Evolutionary conservation across 2,888 invertebrate genomes (phyloP).

Genomic region (Protophormia terraenovae): DNA sequence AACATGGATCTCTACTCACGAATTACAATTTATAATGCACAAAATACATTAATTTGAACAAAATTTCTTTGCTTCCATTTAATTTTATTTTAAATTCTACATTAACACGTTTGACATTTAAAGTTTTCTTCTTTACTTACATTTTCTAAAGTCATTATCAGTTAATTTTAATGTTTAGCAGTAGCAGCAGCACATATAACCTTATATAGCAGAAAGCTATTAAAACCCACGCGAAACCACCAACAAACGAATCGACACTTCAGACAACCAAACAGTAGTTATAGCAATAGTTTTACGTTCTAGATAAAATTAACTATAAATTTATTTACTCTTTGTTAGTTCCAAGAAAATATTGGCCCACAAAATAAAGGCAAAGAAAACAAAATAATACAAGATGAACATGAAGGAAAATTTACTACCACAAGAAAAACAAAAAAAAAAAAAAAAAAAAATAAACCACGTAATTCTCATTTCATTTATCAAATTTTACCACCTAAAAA

Average conservation of each 20-base stretch:
- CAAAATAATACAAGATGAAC: neutral
- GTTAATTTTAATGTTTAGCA: conserved; percentile 2
- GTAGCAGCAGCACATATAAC: neutral
- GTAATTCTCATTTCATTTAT: conserved; percentile 3
- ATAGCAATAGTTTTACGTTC: neutral
- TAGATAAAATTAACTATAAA: conserved; percentile 7
- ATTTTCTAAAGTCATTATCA: conserved; percentile 23
- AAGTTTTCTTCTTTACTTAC: neutral
- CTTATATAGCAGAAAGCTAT: neutral
- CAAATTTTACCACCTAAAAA: neutral
- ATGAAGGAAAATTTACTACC: neutral
- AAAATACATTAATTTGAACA: conserved; percentile 11
- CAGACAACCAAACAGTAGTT: neutral
- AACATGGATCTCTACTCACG: too few relatives aligned
- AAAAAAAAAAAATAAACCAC: neutral
- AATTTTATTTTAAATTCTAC: neutral
- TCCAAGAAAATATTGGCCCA: neutral
- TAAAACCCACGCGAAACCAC: neutral
- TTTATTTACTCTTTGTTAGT: neutral
- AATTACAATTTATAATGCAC: neutral
- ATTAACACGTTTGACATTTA: conserved; percentile 1
- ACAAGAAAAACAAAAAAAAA: neutral
- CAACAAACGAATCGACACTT: neutral
- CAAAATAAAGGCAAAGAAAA: neutral
- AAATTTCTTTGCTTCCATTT: neutral